Base-by-base conservation (phyloP, 2,113 vertebrate species). In the Cottus gobio region DNA sequence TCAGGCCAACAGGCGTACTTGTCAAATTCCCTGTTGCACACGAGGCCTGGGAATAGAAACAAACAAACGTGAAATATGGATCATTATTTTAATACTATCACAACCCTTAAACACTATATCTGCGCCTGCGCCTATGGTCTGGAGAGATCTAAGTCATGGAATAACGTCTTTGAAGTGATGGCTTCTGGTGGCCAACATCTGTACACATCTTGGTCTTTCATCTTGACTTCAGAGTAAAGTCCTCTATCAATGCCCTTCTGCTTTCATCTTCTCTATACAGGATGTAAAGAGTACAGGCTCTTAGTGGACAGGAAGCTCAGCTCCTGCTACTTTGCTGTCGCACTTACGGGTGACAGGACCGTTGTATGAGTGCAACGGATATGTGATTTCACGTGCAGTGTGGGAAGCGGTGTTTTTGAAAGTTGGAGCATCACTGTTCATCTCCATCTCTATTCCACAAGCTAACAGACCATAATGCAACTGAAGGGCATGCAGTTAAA, bases 1-100 rank as follows among this genome's bases (percentile, higher is more conserved):
- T 99, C 97, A 0, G 97, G 97, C 97, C 97, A 99, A 81, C 97
- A 99, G 46, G 95, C 96, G 0, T 96, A 99, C 10, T 92, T 91
- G 15, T 97, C 96, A 79, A 97, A 97, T 0, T 95, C 97, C 66
- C 97, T 95, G 87, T 97, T 97, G 91, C 98, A 99, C 87, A 98
- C 96, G 20, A 96, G 91, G 61, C 95, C 97, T 98, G 80, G 26
- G 74, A 11, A 87, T 61, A 61, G 18, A 46, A 3, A 48, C 16
- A 3, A 12, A 30, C 3, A 66, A 82, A 26, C 9, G 77, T 24
- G 10, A 75, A 64, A 71, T 20, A 39, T 34, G 7, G 34, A 15
- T 54, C 13, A 44, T 7, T 24, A 13, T 16, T 44, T 46, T 13
- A 1, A n/a, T 62, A 34, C 8, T 24, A 28, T 39, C 15, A 39